Evolutionary conservation across 2,113 vertebrate genomes (phyloP).

Genomic region (Xiphias gladius): DNA sequence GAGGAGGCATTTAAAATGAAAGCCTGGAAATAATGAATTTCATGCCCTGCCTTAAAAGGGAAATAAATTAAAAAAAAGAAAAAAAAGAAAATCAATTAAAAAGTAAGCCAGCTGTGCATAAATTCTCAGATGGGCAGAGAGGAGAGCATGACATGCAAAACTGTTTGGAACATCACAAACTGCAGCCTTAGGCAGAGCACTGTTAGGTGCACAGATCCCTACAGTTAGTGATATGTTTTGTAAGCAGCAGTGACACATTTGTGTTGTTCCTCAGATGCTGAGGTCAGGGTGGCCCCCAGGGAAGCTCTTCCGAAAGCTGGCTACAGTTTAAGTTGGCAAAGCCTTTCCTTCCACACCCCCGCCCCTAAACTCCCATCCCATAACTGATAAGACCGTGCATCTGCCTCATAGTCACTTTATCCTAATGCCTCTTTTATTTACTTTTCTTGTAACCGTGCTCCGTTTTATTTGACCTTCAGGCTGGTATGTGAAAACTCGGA

Average conservation of each 20-base stretch:
- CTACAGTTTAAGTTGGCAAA: conserved; percentile 47
- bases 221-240: conserved; percentile 27
- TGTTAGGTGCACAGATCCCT: conserved; percentile 19
- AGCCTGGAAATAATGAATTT: conserved; percentile 71
- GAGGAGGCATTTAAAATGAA: conserved; percentile 68
- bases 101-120: conserved; percentile 37
- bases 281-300: conserved; percentile 62
- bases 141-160: not conserved
- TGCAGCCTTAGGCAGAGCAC: not conserved
- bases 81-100: conserved; percentile 50
- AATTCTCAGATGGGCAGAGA: conserved; percentile 11
- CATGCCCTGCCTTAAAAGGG: conserved; percentile 53
- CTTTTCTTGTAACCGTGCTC: not conserved
- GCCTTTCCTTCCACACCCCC: conserved; percentile 31
- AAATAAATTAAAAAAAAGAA: conserved; percentile 22
- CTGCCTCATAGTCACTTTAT: conserved; percentile 43
- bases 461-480: conserved; percentile 46
- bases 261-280: conserved; percentile 55
- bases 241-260: conserved; percentile 16
- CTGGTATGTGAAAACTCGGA: too few relatives aligned
- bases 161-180: conserved; percentile 8
- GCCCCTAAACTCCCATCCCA: conserved; percentile 18
- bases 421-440: conserved; percentile 20
- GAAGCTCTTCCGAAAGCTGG: conserved; percentile 52
- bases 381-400: conserved; percentile 28